Conservation (phyloP, 2,113 vertebrate species). For the Dunckerocampus dactyliophorus region DNA sequence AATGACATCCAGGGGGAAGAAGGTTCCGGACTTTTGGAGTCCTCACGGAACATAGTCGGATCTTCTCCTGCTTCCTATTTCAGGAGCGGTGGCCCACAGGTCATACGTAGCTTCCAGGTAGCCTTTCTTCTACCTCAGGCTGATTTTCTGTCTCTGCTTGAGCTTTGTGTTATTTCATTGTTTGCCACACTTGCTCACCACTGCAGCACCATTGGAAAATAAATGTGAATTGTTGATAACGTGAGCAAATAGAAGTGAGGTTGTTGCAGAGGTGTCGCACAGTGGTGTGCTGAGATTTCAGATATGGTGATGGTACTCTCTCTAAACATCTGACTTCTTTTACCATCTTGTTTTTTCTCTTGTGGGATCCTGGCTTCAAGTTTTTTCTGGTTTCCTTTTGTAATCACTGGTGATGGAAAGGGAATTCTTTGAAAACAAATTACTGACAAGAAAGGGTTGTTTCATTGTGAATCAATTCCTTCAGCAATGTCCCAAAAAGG, state of each 20-base stretch:
- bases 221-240: background rate
- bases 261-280: conserved; percentile 47
- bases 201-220: conserved; percentile 39
- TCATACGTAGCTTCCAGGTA: conserved; percentile 69
- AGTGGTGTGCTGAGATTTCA: conserved; percentile 19
- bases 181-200: conserved; percentile 28
- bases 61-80: conserved; percentile 54
- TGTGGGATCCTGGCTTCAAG: conserved; percentile 11
- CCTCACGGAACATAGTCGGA: conserved; percentile 35
- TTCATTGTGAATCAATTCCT: conserved; percentile 5
- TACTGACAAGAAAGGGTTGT: background rate
- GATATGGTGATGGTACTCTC: conserved; percentile 43
- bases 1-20: conserved; percentile 38
- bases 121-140: conserved; percentile 34
- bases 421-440: conserved; percentile 6
- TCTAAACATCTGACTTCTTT: conserved; percentile 15
- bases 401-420: conserved; percentile 33
- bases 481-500: background rate
- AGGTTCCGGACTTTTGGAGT: conserved; percentile 16
- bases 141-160: conserved; percentile 40
- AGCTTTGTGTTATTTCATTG: conserved; percentile 22
- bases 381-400: conserved; percentile 10
- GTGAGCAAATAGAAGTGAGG: background rate
- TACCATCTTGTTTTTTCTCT: conserved; percentile 16
- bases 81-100: conserved; percentile 53